Conservation (phyloP, 64 coral and sea anemone genomes). For the Dendronephthya gigantea region DNA sequence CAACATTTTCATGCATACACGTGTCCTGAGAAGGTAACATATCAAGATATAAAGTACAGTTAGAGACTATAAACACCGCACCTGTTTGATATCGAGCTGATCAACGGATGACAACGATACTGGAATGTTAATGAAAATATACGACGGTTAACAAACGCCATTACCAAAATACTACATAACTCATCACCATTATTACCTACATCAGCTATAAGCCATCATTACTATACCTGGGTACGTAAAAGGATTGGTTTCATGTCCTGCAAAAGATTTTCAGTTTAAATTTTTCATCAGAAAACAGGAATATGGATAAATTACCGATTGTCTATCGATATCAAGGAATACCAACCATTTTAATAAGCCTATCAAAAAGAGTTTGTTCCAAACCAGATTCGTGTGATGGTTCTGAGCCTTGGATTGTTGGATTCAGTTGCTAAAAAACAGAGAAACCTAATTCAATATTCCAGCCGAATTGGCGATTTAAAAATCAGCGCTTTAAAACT, state of each 20-base stretch:
- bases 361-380: constrained; percentile 93
- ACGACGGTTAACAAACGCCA: too few species aligned
- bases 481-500: too few species aligned
- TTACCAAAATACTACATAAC: too few species aligned
- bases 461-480: too few species aligned
- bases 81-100: constrained; percentile 86
- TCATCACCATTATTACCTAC: background rate
- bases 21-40: too few species aligned
- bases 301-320: too few species aligned
- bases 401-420: constrained; percentile 83
- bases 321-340: too few species aligned
- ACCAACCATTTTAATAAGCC: constrained; percentile 83
- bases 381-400: constrained; percentile 60
- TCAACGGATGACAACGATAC: constrained; percentile 93
- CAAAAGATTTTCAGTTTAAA: background rate
- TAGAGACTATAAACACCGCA: background rate
- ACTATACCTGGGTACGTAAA: background rate
- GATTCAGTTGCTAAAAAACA: constrained; percentile 92
- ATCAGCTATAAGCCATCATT: background rate
- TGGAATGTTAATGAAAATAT: constrained; percentile 37
- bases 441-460: too few species aligned
- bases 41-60: background rate
- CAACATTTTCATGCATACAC: too few species aligned
- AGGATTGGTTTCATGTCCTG: background rate
- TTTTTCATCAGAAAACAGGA: too few species aligned